Base-by-base conservation (phyloP, 2,797 vertebrate genomes). In the Discoglossus pictus region DNA sequence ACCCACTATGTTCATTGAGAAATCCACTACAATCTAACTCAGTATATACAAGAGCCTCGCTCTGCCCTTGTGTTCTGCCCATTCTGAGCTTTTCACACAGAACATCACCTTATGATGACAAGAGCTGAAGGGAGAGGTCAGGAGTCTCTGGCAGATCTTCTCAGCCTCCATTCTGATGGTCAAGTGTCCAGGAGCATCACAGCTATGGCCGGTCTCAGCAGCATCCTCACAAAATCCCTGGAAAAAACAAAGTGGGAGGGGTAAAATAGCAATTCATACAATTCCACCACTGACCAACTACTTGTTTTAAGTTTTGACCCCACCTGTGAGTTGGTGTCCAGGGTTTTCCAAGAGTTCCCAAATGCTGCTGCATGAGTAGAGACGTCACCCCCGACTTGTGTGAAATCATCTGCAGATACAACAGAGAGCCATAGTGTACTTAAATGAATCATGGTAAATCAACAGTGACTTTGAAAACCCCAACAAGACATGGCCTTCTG, bases 271-370 rank as follows among this genome's bases (percentile, higher is more conserved):
- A 15, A 27, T 13, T 7, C 58, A 2, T 23, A 18, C 25, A 46
- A 21, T 21, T 25, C 15, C 36, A 39, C 47, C 20, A 12, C 43
- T 43, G 47, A 53, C 27, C 5, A 6, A 31, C 18, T 7, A 6
- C 11, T 7, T 44, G 2, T 2, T 17, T 31, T 27, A 47, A 13
- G 27, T 31, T 23, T 1, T 21, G 11, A 21, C 8, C 56, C 36
- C 77, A 95, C 94, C 87, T 93, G 82, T 0, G 68, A 78, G 46
- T 75, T 48, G 1, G 80, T 52, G 5, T 74, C 86, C 0, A 85
- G 89, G 47, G 94, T 83, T 74, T 84, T 92, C 96, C 96, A 98
- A 4, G 94, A 94, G 69, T 92, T 94, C 13, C 90, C 94, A 25
- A 98, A 97, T 61, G 87, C 84, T 13, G 93, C 83, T 0, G 91